Conservation (phyloP, 2,113 vertebrate species). For the Petromus typicus region DNA sequence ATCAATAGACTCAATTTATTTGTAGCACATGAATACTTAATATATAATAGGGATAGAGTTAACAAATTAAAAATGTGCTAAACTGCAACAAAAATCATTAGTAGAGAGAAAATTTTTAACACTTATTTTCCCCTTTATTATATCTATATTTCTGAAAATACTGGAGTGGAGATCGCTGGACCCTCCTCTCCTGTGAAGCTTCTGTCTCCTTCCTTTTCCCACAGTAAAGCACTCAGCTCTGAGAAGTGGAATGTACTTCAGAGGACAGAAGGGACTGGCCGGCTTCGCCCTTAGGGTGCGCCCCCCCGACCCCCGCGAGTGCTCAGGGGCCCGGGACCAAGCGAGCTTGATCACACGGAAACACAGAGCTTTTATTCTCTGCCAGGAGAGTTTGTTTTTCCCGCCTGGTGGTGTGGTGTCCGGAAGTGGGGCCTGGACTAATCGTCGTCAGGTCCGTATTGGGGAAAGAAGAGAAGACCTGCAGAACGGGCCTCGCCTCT, state of each 20-base stretch:
- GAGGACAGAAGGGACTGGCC: background rate
- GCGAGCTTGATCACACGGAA: background rate
- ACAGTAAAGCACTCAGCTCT: background rate
- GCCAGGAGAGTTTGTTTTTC: no score
- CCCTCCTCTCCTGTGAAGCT: background rate
- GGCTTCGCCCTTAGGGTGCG: background rate
- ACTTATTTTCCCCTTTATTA: background rate
- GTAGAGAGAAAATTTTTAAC: background rate
- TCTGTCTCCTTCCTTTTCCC: background rate
- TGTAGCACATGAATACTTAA: background rate
- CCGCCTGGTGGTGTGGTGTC: background rate
- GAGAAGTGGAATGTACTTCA: no score
- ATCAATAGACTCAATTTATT: background rate
- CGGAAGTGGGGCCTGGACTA: background rate
- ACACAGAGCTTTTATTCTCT: background rate
- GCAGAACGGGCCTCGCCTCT: fast-evolving
- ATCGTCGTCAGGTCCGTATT: fast-evolving
- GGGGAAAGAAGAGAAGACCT: background rate
- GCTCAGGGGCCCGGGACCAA: background rate
- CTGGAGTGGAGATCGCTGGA: background rate
- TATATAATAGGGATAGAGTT: background rate
- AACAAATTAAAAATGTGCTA: background rate
- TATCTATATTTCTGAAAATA: background rate
- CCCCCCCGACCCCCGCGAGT: no score
- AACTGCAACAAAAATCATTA: background rate